Percentiles rank a stretch among this genome's conserved stretches.
These are phyloP conservation scores for Siphonodentalium dalli DNA, from an alignment of 2,888 invertebrate species.

Conservation along the genomic window DNA sequence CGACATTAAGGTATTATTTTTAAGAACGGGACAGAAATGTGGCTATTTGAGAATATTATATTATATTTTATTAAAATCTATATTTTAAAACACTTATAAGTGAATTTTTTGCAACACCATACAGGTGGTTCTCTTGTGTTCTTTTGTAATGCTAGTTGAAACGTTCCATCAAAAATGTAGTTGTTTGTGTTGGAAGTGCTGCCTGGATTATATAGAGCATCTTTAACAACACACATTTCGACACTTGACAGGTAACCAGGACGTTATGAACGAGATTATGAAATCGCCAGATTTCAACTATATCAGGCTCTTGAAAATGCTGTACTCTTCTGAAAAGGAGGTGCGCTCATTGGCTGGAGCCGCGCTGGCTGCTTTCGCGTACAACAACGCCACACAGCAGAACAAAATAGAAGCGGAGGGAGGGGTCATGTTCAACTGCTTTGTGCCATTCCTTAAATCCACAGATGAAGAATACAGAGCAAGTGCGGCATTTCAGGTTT, in stretches of 20 bases:
- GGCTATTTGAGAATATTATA: too few relatives aligned
- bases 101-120: too few relatives aligned
- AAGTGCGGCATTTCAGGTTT: conserved; percentile 62
- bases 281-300: conserved; percentile 59
- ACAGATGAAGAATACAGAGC: conserved; percentile 58
- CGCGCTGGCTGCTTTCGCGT: conserved; percentile 61
- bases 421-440: conserved; percentile 59
- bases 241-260: conserved; percentile 49
- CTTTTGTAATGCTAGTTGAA: too few relatives aligned
- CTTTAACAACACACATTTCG: too few relatives aligned
- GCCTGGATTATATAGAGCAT: too few relatives aligned
- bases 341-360: conserved; percentile 56
- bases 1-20: too few relatives aligned
- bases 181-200: too few relatives aligned
- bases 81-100: too few relatives aligned
- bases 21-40: too few relatives aligned
- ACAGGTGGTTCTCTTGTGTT: too few relatives aligned
- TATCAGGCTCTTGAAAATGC: conserved; percentile 57
- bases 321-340: conserved; percentile 50
- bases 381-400: conserved; percentile 60
- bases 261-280: conserved; percentile 54
- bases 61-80: too few relatives aligned
- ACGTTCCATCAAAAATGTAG: too few relatives aligned
- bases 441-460: conserved; percentile 59
- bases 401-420: conserved; percentile 60